Evolutionary conservation across 1,140 invertebrate species (phyloP), one percentile per base, ranked within the genome.

Genomic region (Meteorus sp.): DNA sequence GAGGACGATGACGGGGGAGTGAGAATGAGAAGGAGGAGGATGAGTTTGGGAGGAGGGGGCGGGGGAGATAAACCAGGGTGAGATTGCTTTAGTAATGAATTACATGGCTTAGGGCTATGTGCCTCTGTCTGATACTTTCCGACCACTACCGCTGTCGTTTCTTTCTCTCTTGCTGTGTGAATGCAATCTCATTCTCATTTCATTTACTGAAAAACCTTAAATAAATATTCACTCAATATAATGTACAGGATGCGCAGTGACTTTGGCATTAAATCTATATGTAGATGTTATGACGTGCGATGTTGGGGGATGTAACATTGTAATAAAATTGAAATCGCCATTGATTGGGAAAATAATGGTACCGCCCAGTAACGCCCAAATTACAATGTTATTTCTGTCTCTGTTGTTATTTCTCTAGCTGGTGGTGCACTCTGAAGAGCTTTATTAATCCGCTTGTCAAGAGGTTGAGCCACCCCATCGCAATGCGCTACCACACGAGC

Each of bases 1-100:
- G 17, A 33, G 23, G 8, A 31, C n/a, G 50, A 8, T 15, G 3
- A 22, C 6, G 43, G 5, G 43, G 43, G 22, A 1, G 39, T 5
- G 6, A 17, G 11, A 13, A 20, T 4, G 7, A 9, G 8, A 39
- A 31, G 22, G 22, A 37, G 17, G 27, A n/a, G 35, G 56, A 45
- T 35, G 17, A 23, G 29, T 56, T n/a, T n/a, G 50, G 60, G 48
- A 54, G 51, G 50, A 35, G 19, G 57, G 41, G 55, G 39, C 19
- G 27, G 55, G 55, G 47, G 57, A 48, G 54, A 60, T 61, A 39
- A 59, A 60, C 56, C 74, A 76, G 74, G 76, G 74, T 76, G 75
- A 79, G 77, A 80, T 79, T 79, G 77, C 78, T 79, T 80, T 80
- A 79, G 77, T 78, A 79, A 80, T 80, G 78, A 80, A 80, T 79